A percentile compares a stretch with the other conserved stretches of the same genome.
Conservation (phyloP, 2,888 invertebrate genomes). For the Colletes collaris region DNA sequence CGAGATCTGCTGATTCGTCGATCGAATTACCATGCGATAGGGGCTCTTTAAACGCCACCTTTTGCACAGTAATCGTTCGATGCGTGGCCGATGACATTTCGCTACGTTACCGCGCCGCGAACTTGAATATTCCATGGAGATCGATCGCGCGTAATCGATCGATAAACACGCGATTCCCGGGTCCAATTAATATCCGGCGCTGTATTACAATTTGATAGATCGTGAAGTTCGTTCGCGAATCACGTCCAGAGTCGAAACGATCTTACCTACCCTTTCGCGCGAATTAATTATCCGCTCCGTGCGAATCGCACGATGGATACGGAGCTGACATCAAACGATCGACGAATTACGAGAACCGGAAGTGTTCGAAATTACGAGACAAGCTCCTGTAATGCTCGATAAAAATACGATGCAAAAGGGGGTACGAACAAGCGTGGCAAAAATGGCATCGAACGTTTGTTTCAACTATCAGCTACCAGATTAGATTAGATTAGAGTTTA, state of each 20-base stretch:
- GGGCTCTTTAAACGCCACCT: too few relatives aligned
- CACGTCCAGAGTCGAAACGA: slow-evolving; percentile 7
- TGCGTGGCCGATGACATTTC: slow-evolving; percentile 16
- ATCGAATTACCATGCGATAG: too few relatives aligned
- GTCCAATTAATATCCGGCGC: slow-evolving; percentile 48
- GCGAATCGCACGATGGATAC: slow-evolving; percentile 2
- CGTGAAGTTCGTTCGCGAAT: slow-evolving; percentile 39
- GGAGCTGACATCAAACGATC: background rate
- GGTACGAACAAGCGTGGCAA: too few relatives aligned
- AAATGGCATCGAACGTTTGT: too few relatives aligned
- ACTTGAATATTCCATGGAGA: slow-evolving; percentile 23
- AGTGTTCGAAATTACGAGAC: background rate
- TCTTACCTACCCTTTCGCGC: background rate
- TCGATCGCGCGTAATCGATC: slow-evolving; percentile 24
- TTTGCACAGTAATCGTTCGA: too few relatives aligned
- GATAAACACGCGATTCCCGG: slow-evolving; percentile 23
- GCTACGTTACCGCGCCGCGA: background rate
- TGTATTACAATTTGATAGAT: slow-evolving; percentile 37
- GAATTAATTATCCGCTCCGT: slow-evolving; percentile 13
- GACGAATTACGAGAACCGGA: too few relatives aligned
- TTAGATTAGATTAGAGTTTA: too few relatives aligned
- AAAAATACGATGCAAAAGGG: too few relatives aligned
- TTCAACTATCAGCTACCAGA: too few relatives aligned
- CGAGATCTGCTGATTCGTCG: too few relatives aligned
- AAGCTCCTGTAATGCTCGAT: too few relatives aligned